Percentiles rank a stretch among this genome's conserved stretches.
Evolutionary conservation across 2,888 invertebrate species (phyloP).

Genomic region (Plemyria rubiginata): DNA sequence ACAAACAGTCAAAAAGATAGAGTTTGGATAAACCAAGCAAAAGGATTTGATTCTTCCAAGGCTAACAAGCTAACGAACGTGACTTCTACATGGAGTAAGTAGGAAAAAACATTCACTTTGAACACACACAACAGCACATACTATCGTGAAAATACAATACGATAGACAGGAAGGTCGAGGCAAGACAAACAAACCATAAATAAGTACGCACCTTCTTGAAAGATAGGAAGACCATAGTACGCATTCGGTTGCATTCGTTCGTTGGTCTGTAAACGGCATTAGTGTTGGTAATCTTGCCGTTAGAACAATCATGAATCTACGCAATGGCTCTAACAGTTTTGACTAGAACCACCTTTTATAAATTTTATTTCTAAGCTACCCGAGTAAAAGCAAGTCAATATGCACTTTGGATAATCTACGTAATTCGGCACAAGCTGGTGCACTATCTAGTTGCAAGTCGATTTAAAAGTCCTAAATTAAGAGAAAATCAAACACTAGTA

Average conservation of each 20-base stretch:
- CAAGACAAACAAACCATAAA: not conserved
- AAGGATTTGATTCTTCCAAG: not conserved
- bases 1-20: not conserved
- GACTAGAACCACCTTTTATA: not conserved
- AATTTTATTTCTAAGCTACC: no score
- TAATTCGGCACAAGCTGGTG: not conserved
- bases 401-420: not conserved
- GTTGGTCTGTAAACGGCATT: slow-evolving; percentile 3
- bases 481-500: not conserved
- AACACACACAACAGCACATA: not conserved
- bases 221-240: not conserved
- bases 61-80: not conserved
- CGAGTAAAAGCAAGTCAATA: not conserved
- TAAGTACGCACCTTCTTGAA: not conserved
- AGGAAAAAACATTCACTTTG: not conserved
- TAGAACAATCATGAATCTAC: not conserved
- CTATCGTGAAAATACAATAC: not conserved
- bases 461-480: not conserved
- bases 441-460: not conserved
- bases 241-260: not conserved
- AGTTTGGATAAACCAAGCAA: no score
- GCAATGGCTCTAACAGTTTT: not conserved
- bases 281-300: not conserved
- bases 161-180: not conserved
- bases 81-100: not conserved